phyloP scores from a whole-genome alignment of 2,113 vertebrate genomes.

The Piliocolobus tephrosceles region DNA sequence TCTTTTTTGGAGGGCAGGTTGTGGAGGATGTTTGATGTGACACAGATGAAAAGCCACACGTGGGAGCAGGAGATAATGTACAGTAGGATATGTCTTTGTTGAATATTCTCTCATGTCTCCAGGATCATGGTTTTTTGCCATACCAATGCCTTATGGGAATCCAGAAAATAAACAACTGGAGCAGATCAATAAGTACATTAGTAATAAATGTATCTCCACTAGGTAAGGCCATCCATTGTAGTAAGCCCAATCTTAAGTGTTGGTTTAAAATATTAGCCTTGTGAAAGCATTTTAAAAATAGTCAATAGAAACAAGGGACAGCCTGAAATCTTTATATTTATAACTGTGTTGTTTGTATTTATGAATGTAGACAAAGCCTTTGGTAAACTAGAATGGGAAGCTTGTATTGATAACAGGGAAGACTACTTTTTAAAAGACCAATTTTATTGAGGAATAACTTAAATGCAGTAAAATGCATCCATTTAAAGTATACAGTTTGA shows the following conservation, averaged over 20 bases:
- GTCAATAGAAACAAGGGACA: constrained; percentile 49
- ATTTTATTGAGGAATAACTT: constrained; percentile 43
- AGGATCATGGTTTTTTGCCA: constrained; percentile 45
- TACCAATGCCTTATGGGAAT: constrained; percentile 54
- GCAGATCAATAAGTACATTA: constrained; percentile 78
- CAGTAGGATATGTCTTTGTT: background rate
- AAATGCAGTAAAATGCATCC: background rate
- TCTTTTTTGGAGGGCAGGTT: background rate
- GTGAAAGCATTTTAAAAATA: constrained; percentile 46
- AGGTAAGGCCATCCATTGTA: constrained; percentile 54
- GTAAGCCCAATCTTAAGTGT: constrained; percentile 64
- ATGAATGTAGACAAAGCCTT: background rate
- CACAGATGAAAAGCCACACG: constrained; percentile 20
- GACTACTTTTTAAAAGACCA: background rate
- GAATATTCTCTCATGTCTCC: constrained; percentile 24
- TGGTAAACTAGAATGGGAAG: constrained; percentile 25
- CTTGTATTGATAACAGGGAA: background rate
- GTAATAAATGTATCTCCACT: constrained; percentile 73
- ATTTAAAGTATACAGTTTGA: constrained; percentile 27
- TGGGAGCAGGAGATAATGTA: background rate
- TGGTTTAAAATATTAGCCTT: constrained; percentile 70
- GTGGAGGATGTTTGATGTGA: background rate
- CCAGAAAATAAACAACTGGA: constrained; percentile 71
- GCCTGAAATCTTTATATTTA: constrained; percentile 58
- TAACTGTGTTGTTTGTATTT: constrained; percentile 57